Evolutionary conservation across 2,797 vertebrate genomes (phyloP).

Genomic region (Podargus strigoides): DNA sequence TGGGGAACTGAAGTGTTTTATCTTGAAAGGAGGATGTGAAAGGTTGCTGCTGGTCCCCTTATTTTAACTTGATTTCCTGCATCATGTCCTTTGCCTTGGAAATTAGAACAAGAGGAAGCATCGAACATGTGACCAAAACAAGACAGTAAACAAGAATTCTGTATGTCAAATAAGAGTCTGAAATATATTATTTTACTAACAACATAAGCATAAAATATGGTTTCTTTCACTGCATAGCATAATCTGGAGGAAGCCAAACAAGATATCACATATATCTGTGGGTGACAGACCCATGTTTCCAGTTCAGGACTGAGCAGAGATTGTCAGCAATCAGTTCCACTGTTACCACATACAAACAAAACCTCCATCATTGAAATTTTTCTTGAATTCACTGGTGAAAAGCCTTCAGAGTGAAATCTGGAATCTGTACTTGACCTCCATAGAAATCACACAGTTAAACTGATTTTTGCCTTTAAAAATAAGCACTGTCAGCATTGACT

Average conservation of each 20-base stretch:
- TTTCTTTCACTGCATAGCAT: background rate
- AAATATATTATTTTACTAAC: background rate
- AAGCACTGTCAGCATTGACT: background rate
- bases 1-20: background rate
- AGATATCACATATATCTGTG: too few relatives aligned
- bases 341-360: background rate
- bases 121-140: background rate
- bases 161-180: background rate
- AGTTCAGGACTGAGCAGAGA: background rate
- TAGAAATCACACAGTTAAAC: background rate
- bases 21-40: background rate
- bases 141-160: background rate
- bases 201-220: background rate
- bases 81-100: background rate
- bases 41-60: background rate
- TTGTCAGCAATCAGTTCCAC: background rate
- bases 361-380: background rate
- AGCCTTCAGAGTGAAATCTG: background rate
- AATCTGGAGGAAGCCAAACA: background rate
- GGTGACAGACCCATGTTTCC: background rate
- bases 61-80: background rate
- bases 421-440: background rate
- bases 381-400: background rate
- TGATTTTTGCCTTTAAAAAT: background rate
- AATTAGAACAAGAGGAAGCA: background rate